A percentile compares a stretch with the other conserved stretches of the same genome.
phyloP scores from a whole-genome alignment of 2,888 invertebrate species.

The Colletes collaris region DNA sequence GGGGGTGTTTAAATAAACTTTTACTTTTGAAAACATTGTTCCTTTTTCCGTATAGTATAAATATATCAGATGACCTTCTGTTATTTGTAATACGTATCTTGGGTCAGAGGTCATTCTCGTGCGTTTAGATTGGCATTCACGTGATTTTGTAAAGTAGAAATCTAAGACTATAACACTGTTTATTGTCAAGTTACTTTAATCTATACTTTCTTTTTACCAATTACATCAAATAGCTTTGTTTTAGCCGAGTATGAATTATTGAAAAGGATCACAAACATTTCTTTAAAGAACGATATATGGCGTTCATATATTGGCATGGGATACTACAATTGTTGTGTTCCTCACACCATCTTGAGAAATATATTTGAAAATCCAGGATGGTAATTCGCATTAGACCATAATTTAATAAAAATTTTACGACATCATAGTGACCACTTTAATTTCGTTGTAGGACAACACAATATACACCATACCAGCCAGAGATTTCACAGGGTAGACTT shows the following conservation, averaged over 20 bases:
- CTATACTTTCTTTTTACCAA: background rate
- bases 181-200: background rate
- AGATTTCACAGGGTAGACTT: constrained; percentile 97
- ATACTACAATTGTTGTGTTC: constrained; percentile 98
- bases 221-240: constrained; percentile 67
- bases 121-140: constrained; percentile 67
- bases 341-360: constrained; percentile 97
- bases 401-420: background rate
- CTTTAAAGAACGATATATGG: constrained; percentile 96
- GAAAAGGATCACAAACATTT: constrained; percentile 89
- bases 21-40: no score
- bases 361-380: constrained; percentile 99
- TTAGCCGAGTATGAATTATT: constrained; percentile 96
- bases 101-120: constrained; percentile 72
- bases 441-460: constrained; percentile 92
- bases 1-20: background rate
- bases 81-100: constrained; percentile 60
- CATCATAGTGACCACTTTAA: background rate
- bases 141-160: constrained; percentile 62
- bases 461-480: constrained; percentile 99
- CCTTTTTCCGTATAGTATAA: constrained; percentile 2
- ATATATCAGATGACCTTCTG: constrained; percentile 21
- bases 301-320: constrained; percentile 99
- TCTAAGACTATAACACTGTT: constrained; percentile 6
- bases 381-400: constrained; percentile 83